Base-by-base conservation (phyloP, 53 echinoderm and acorn worm species). In the Paracentrotus lividus region DNA sequence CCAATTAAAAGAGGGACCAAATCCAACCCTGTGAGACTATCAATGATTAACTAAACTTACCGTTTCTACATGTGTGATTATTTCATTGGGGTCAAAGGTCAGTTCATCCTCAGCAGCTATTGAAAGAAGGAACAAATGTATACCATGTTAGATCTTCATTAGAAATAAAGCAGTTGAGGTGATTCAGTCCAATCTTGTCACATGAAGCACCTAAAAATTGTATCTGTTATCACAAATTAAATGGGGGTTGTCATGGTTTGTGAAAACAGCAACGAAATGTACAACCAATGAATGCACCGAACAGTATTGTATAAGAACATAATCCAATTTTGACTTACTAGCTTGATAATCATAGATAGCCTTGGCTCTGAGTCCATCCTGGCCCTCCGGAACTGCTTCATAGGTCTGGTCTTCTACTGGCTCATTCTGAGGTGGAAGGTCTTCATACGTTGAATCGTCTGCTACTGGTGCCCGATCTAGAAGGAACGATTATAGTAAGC, bases 261-360 rank as follows among this genome's bases (percentile, higher is more conserved):
- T n/a, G n/a, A n/a, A n/a, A n/a, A n/a, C n/a, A n/a, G n/a, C n/a
- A n/a, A n/a, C n/a, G n/a, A n/a, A n/a, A n/a, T n/a, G n/a, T n/a
- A n/a, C n/a, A n/a, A n/a, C n/a, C n/a, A n/a, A n/a, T n/a, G n/a
- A n/a, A n/a, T n/a, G n/a, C n/a, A n/a, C n/a, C n/a, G n/a, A n/a
- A n/a, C n/a, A n/a, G n/a, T n/a, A n/a, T n/a, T n/a, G n/a, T n/a
- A n/a, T n/a, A n/a, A n/a, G n/a, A n/a, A n/a, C n/a, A n/a, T n/a
- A 64, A 64, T 10, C 31, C 9, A 64, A 64, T n/a, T 33, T 88
- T 76, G 7, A 96, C 97, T 95, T 90, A 98, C 98, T 91, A 61
- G 97, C 98, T 97, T 98, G 97, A 66, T 98, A 98, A 64, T 98
- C 98, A 65, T 98, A 98, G 36, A 96, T 85, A 1, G 96, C 98